A percentile compares a stretch with the other conserved stretches of the same genome.
phyloP scores from a whole-genome alignment of 2,113 vertebrate species.

The Archocentrus centrarchus region DNA sequence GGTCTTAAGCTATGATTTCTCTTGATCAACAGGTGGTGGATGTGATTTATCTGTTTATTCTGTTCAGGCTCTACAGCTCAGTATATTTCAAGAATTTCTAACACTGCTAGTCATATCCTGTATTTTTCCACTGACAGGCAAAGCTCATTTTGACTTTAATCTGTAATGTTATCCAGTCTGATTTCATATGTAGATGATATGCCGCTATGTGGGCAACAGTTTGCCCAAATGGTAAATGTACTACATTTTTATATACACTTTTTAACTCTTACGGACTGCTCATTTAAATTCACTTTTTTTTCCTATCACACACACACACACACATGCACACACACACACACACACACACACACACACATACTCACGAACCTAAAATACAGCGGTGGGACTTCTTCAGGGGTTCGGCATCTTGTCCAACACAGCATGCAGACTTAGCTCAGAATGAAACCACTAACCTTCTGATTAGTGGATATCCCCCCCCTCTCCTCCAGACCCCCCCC shows the following conservation, averaged over 20 bases:
- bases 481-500: background rate
- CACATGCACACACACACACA: too few species aligned
- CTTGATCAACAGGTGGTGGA: background rate
- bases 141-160: background rate
- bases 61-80: background rate
- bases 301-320: too few species aligned
- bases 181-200: background rate
- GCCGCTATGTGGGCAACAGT: background rate
- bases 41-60: background rate
- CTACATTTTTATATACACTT: background rate
- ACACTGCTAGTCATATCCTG: background rate
- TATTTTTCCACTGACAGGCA: background rate
- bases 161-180: background rate
- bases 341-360: too few species aligned
- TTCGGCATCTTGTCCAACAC: too few species aligned
- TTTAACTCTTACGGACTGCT: background rate
- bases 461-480: background rate
- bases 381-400: too few species aligned
- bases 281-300: background rate
- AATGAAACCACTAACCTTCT: background rate
- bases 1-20: background rate
- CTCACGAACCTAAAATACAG: background rate
- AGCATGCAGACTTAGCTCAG: too few species aligned
- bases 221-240: background rate
- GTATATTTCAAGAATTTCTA: background rate